Conservation (phyloP, 2,113 vertebrate genomes). For the Scartelaos histophorus region DNA sequence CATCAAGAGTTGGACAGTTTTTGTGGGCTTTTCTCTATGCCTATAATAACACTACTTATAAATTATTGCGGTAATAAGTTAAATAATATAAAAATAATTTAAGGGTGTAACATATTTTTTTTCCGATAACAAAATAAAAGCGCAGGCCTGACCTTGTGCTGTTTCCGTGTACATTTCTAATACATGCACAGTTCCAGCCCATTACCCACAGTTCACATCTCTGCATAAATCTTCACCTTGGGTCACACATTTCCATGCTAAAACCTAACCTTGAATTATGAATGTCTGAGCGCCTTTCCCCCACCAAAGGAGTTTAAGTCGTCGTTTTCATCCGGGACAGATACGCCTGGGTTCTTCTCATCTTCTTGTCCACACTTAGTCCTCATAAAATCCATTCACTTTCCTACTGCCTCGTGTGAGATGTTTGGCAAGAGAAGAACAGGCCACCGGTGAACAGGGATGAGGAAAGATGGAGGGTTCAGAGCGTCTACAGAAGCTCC, state of each 20-base stretch:
- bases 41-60: too few species aligned
- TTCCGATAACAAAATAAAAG: not conserved
- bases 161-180: not conserved
- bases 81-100: not conserved
- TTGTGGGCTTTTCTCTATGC: too few species aligned
- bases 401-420: slow-evolving; percentile 39
- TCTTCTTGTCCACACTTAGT: not conserved
- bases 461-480: slow-evolving; percentile 41
- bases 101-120: not conserved
- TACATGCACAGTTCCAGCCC: not conserved
- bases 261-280: slow-evolving; percentile 5
- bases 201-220: slow-evolving; percentile 2
- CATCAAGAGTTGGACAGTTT: too few species aligned
- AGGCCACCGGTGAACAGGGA: slow-evolving; percentile 56
- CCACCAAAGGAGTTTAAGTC: not conserved
- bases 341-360: not conserved
- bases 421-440: slow-evolving; percentile 50
- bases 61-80: too few species aligned
- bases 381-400: not conserved
- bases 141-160: not conserved
- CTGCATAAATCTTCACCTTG: slow-evolving; percentile 12
- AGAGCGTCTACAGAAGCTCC: slow-evolving; percentile 26
- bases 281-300: not conserved
- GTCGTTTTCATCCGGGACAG: not conserved
- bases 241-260: not conserved